Conservation (phyloP, 1,140 invertebrate species). For the Halictus rubicundus region DNA sequence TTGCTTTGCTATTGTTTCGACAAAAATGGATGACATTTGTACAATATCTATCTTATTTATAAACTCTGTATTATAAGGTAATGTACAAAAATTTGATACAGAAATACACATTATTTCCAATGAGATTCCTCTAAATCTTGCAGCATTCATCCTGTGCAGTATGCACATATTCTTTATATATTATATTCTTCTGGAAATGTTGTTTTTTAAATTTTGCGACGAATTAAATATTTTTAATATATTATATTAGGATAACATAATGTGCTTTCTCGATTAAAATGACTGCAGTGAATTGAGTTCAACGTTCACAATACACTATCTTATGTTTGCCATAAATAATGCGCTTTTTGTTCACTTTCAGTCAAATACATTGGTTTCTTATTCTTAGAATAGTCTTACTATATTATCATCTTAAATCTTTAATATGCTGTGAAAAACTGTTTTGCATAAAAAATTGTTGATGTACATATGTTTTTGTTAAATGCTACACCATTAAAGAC, state of each 20-base stretch:
- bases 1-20: slow-evolving; percentile 37
- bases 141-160: slow-evolving; percentile 20
- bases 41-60: slow-evolving; percentile 29
- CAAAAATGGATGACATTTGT: slow-evolving; percentile 29
- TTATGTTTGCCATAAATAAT: slow-evolving; percentile 37
- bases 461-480: slow-evolving; percentile 40
- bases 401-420: slow-evolving; percentile 52
- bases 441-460: slow-evolving; percentile 63
- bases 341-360: slow-evolving; percentile 31
- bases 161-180: slow-evolving; percentile 12
- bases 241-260: slow-evolving; percentile 14
- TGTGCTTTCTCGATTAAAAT: slow-evolving; percentile 16
- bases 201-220: slow-evolving; percentile 9
- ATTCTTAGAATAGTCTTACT: slow-evolving; percentile 56
- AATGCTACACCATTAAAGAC: slow-evolving; percentile 55
- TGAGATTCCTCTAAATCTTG: slow-evolving; percentile 24
- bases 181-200: background rate
- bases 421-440: slow-evolving; percentile 65
- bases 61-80: slow-evolving; percentile 50
- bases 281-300: slow-evolving; percentile 15
- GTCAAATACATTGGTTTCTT: slow-evolving; percentile 20
- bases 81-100: slow-evolving; percentile 48
- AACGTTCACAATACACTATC: slow-evolving; percentile 24
- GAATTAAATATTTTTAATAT: slow-evolving; percentile 24
- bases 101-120: slow-evolving; percentile 40